Evolutionary conservation across 2,113 vertebrate species (phyloP), one percentile per base, ranked within the genome.

Genomic region (Colaptes auratus): DNA sequence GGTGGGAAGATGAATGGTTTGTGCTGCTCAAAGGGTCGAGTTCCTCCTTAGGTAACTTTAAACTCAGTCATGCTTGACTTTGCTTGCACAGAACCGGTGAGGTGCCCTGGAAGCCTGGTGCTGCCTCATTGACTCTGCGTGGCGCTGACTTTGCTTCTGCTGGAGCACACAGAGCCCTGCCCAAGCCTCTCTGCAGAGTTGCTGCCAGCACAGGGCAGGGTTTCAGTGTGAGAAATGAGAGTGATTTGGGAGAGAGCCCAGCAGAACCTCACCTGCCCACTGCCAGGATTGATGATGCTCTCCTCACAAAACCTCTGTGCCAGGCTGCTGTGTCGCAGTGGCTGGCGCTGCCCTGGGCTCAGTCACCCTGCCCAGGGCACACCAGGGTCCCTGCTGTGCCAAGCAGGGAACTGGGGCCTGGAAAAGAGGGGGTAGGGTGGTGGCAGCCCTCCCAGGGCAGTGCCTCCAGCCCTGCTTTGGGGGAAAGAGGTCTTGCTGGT

Each of bases 211-310:
- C 36, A 5, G 69, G 72, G 71, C 5, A 42, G 72, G 67, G n/a
- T 78, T 52, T 80, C 46, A 16, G 53, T 0, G 10, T 56, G 79
- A 91, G 87, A 82, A 63, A 60, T 55, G 78, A 73, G 66, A 15
- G 74, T 1, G 18, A 59, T 39, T 5, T 75, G 81, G 81, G 82
- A 78, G 56, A 21, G 21, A 52, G 71, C 72, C 94, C 80, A 74
- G 88, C 72, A 52, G 56, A 56, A 71, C 12, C 9, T 44, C 28
- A 25, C 58, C 56, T 36, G 24, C 12, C 31, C 8, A 0, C 10
- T 35, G 59, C 59, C 76, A 75, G 81, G 86, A 79, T 71, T 82
- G 64, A 64, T 12, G 66, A 16, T 46, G 86, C 63, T 91, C 30
- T 27, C 25, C 75, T 82, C 4, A 0, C 10, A 0, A 42, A 74